Evolutionary conservation across 2,797 vertebrate species (phyloP).

Genomic region (Acridotheres tristis): DNA sequence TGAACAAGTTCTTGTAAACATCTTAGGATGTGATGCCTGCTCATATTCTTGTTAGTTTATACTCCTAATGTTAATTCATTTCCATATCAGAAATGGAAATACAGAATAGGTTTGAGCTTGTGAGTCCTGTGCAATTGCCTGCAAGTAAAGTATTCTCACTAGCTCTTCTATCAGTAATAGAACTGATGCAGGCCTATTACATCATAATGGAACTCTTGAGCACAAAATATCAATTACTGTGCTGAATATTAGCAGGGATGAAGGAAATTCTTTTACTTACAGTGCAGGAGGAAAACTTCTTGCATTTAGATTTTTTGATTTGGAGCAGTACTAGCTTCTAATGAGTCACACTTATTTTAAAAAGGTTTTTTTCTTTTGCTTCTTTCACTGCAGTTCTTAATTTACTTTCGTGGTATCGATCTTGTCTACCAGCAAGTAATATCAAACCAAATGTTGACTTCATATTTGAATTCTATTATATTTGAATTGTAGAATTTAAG

Average conservation of each 20-base stretch:
- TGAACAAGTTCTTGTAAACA: not conserved
- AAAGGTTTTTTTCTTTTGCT: not conserved
- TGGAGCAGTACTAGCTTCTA: not conserved
- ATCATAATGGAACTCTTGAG: not conserved
- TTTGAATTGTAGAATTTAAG: not conserved
- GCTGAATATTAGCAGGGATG: accelerated
- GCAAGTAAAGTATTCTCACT: not conserved
- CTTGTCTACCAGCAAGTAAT: not conserved
- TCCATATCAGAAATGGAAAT: not conserved
- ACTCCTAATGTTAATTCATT: not conserved
- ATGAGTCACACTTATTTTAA: not conserved
- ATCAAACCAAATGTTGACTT: not conserved
- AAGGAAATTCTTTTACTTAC: not conserved
- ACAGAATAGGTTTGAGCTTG: not conserved
- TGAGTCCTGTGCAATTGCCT: not conserved
- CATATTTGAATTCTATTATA: no score
- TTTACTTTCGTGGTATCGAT: not conserved
- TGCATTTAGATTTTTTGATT: not conserved
- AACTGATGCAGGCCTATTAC: not conserved
- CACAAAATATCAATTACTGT: not conserved
- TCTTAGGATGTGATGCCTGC: not conserved
- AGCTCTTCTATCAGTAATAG: not conserved
- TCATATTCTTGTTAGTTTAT: not conserved
- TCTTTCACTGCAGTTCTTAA: not conserved
- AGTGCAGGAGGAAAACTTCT: not conserved